These are phyloP conservation scores for Macropodus opercularis DNA, from an alignment of 2,797 vertebrate genomes.

Conservation along the genomic window DNA sequence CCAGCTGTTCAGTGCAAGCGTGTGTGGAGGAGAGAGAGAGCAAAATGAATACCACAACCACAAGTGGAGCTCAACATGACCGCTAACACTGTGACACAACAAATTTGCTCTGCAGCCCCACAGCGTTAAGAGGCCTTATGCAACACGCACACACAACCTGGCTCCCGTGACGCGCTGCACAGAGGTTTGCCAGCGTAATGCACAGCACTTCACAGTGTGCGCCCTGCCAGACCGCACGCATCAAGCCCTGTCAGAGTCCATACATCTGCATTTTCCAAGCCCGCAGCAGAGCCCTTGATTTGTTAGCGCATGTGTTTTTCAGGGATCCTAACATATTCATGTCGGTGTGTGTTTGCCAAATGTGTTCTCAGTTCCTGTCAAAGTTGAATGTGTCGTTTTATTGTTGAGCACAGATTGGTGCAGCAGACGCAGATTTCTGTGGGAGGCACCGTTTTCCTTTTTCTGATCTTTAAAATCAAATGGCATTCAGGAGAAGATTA, in stretches of 20 bases:
- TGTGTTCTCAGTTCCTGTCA: background rate
- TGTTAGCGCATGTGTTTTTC: background rate
- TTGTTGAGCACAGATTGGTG: conserved; percentile 11
- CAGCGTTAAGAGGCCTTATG: conserved; percentile 43
- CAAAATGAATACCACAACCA: conserved; percentile 61
- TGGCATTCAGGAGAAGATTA: no score
- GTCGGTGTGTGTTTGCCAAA: background rate
- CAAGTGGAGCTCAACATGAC: conserved; percentile 64
- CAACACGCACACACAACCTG: conserved; percentile 45
- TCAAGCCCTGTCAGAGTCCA: conserved; percentile 37
- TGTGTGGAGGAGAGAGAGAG: conserved; percentile 20
- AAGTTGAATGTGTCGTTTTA: conserved; percentile 15
- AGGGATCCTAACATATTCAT: background rate
- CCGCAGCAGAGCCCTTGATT: background rate
- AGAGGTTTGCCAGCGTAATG: conserved; percentile 10
- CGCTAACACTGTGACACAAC: conserved; percentile 66
- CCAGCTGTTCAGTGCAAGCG: conserved; percentile 52
- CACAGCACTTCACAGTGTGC: conserved; percentile 6
- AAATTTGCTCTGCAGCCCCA: conserved; percentile 51
- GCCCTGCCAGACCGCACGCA: conserved; percentile 40
- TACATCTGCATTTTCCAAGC: conserved; percentile 43
- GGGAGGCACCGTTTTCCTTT: no score
- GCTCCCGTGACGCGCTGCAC: conserved; percentile 20
- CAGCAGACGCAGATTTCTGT: no score
- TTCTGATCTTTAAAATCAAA: no score